These are phyloP conservation scores for Morpho helenor DNA, from an alignment of 2,888 invertebrate species.

Conservation along the genomic window DNA sequence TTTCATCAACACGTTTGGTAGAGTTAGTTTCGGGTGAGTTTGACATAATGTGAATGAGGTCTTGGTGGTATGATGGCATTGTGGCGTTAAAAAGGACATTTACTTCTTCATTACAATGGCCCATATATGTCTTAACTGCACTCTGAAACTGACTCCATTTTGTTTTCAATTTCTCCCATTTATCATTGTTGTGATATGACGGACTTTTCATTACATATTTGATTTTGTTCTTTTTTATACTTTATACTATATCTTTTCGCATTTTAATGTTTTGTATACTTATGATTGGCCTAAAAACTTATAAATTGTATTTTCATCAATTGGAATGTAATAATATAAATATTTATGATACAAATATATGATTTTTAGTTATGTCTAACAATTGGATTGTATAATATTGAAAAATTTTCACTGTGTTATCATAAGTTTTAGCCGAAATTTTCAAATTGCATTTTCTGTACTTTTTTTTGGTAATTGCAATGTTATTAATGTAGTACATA, in stretches of 20 bases:
- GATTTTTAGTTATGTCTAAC: no score
- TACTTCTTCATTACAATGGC: conserved; percentile 59
- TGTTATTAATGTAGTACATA: no score
- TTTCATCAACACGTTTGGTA: conserved; percentile 85
- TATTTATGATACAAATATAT: neutral
- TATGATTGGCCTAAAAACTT: conserved; percentile 1
- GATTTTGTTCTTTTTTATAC: conserved; percentile 4
- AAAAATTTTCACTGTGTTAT: neutral
- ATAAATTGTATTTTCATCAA: conserved; percentile 1
- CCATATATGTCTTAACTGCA: conserved; percentile 70
- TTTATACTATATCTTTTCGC: conserved; percentile 11
- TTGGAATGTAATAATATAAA: conserved; percentile 4
- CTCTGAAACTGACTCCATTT: conserved; percentile 72
- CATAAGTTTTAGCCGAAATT: conserved; percentile 8
- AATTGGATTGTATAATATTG: no score
- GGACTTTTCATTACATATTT: conserved; percentile 7
- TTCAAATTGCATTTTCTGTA: neutral
- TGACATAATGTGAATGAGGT: conserved; percentile 72
- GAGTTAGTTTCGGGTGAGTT: conserved; percentile 87
- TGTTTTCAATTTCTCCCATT: conserved; percentile 25
- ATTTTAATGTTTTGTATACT: conserved; percentile 1
- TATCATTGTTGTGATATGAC: conserved; percentile 17
- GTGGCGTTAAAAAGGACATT: conserved; percentile 67
- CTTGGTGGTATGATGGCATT: conserved; percentile 75
- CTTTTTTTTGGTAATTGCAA: no score